Base-by-base conservation (phyloP, 2,113 vertebrate genomes). In the Kobus ellipsiprymnus region DNA sequence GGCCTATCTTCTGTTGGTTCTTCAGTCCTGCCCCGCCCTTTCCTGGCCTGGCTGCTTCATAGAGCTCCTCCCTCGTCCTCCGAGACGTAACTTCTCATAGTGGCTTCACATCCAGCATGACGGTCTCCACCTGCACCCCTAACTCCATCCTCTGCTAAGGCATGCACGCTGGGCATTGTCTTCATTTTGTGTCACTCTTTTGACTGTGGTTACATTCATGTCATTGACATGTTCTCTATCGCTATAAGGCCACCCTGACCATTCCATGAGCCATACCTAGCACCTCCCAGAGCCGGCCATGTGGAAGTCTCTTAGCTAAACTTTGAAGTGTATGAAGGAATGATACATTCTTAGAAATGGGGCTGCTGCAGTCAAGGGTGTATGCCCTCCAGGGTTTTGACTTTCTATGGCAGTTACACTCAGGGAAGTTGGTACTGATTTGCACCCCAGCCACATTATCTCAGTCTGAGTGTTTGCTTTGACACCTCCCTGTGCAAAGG, bases 141-240 rank as follows among this genome's bases (percentile, higher is more conserved):
- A 5, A 15, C 54, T 46, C 44, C 15, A 1, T 40, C 60, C 36
- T 62, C 36, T 23, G 0, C 27, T 33, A 3, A 2, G 2, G 7
- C 25, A 3, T 1, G 10, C n/a, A 4, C 2, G 15, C 80, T 29
- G 74, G 29, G 54, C 14, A 11, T 1, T 29, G 36, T 40, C 40
- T 27, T 54, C 44, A 33, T 40, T 44, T 60, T 50, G 33, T 23
- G 77, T 29, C 44, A 3, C 60, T 57, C 7, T 90, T 5, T 29
- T 7, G 17, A 50, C 14, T 27, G 33, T 64, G 83, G 33, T 19
- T 21, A 77, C 46, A 5, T 30, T 33, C 3, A 0, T 29, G 29
- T 27, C 29, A 5, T 3, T 78, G 60, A 19, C 44, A 12, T 46
- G 40, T 57, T 16, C 80, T 13, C 17, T 40, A 23, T 27, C 2